phyloP scores from a whole-genome alignment of 2,797 vertebrate species.

The Poeciliopsis infans region DNA sequence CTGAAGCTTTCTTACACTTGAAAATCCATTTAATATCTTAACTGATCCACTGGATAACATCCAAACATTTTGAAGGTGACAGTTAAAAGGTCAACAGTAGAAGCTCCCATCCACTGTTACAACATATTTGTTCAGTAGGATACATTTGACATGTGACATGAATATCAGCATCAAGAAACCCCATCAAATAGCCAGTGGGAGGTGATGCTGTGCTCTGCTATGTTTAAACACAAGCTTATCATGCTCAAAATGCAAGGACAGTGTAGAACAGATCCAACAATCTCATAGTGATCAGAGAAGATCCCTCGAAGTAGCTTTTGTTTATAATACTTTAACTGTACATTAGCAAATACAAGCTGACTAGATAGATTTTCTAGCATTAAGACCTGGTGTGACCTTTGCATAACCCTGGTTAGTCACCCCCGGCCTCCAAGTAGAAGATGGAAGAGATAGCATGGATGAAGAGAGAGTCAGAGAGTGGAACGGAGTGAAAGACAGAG shows the following conservation, averaged over 20 bases:
- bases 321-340: slow-evolving; percentile 59
- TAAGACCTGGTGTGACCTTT: slow-evolving; percentile 65
- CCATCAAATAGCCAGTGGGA: slow-evolving; percentile 60
- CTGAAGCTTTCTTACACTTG: background rate
- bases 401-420: slow-evolving; percentile 46
- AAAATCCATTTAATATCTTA: no score
- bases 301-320: slow-evolving; percentile 65
- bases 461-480: slow-evolving; percentile 28
- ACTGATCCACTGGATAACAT: no score
- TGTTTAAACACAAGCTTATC: slow-evolving; percentile 58
- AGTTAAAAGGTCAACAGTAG: no score
- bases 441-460: slow-evolving; percentile 44
- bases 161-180: slow-evolving; percentile 21
- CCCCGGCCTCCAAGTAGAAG: slow-evolving; percentile 43
- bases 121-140: background rate
- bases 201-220: slow-evolving; percentile 39
- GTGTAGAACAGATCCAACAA: slow-evolving; percentile 55
- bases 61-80: no score
- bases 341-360: slow-evolving; percentile 73
- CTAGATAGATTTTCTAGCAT: slow-evolving; percentile 67
- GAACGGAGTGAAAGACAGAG: slow-evolving; percentile 21
- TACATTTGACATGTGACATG: slow-evolving; percentile 11
- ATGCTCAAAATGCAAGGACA: slow-evolving; percentile 52
- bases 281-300: slow-evolving; percentile 50
- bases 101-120: background rate